These are phyloP conservation scores for Hoplodrina ambigua DNA, from an alignment of 2,888 invertebrate species.

Conservation along the genomic window DNA sequence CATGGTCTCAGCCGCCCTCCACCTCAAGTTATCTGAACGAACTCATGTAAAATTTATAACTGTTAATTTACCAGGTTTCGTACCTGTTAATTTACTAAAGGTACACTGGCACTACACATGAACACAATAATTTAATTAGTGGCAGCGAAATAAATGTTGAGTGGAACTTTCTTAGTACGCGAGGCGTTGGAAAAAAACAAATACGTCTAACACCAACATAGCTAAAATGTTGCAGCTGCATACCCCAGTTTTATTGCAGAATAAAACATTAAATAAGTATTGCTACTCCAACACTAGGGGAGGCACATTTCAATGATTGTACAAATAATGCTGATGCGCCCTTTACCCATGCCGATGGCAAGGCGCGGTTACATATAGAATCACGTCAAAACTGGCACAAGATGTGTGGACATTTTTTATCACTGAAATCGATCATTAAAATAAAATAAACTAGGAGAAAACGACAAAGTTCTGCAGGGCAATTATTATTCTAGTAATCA, in stretches of 20 bases:
- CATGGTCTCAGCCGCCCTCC: constrained; percentile 13
- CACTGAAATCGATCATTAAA: too few species aligned
- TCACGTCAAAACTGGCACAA: neutral
- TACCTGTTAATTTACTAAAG: constrained; percentile 43
- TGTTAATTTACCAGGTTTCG: constrained; percentile 43
- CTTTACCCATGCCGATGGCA: neutral
- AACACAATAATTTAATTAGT: constrained; percentile 48
- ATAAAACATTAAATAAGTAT: constrained; percentile 81
- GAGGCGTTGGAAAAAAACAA: constrained; percentile 51
- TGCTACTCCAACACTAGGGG: constrained; percentile 62
- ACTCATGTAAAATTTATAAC: constrained; percentile 54
- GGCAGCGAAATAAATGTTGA: constrained; percentile 16
- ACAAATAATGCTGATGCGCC: constrained; percentile 40
- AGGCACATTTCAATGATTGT: constrained; percentile 75
- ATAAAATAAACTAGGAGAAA: too few species aligned
- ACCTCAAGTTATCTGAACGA: constrained; percentile 44
- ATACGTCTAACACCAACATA: constrained; percentile 66
- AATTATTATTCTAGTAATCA: too few species aligned
- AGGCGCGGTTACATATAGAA: neutral
- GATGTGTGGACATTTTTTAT: too few species aligned
- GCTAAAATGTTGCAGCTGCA: constrained; percentile 84
- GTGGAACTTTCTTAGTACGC: constrained; percentile 14
- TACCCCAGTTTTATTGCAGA: constrained; percentile 81
- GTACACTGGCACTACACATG: constrained; percentile 28
- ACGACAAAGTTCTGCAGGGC: too few species aligned